phyloP scores from a whole-genome alignment of 1,140 invertebrate genomes.

The Heliothis virescens region DNA sequence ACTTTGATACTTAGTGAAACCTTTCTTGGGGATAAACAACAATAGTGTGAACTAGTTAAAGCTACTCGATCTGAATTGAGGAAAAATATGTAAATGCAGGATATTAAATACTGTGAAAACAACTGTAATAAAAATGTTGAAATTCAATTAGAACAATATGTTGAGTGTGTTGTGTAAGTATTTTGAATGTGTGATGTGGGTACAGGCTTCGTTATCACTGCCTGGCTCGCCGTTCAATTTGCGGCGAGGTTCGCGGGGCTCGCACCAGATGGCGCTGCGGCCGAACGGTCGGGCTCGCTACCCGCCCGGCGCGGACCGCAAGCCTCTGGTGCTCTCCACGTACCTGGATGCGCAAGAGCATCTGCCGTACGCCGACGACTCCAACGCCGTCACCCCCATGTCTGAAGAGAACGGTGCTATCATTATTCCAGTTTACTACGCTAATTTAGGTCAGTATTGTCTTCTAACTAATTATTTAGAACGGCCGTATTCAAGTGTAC shows the following conservation, averaged over 20 bases:
- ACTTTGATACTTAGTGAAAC: slow-evolving; percentile 44
- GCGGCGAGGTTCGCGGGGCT: slow-evolving; percentile 94
- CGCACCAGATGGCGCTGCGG: slow-evolving; percentile 95
- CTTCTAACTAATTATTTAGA: not conserved
- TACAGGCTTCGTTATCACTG: slow-evolving; percentile 97
- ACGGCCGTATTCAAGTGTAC: no score
- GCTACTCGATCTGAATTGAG: slow-evolving; percentile 81
- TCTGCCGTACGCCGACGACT: slow-evolving; percentile 98
- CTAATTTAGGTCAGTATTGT: slow-evolving; percentile 88
- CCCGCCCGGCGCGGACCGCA: slow-evolving; percentile 93
- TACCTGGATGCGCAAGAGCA: slow-evolving; percentile 98
- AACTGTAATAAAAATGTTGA: not conserved
- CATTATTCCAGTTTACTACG: slow-evolving; percentile 95
- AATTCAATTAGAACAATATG: slow-evolving; percentile 4
- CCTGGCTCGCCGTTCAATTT: slow-evolving; percentile 98
- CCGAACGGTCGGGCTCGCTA: slow-evolving; percentile 90
- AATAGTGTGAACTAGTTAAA: slow-evolving; percentile 19
- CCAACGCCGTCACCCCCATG: slow-evolving; percentile 98
- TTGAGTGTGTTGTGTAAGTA: slow-evolving; percentile 5
- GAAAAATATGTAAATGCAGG: slow-evolving; percentile 62
- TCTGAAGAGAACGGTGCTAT: slow-evolving; percentile 98
- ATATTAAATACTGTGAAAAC: not conserved
- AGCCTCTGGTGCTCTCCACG: slow-evolving; percentile 97
- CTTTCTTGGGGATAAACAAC: not conserved
- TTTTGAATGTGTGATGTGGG: slow-evolving; percentile 35